Evolutionary conservation across 2,113 vertebrate genomes (phyloP).

Genomic region (Dromiciops gliroides): DNA sequence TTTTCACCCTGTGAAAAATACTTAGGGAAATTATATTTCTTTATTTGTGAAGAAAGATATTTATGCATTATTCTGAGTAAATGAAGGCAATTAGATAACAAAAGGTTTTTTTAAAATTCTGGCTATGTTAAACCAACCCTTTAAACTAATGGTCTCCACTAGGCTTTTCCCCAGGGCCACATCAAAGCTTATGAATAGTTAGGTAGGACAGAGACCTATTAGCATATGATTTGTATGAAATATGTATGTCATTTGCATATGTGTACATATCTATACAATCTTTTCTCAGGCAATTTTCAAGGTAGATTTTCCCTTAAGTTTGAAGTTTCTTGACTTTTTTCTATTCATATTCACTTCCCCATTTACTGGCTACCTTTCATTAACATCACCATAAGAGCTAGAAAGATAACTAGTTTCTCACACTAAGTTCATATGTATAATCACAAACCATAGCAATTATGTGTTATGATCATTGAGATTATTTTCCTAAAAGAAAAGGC

Average conservation of each 20-base stretch:
- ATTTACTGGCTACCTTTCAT: neutral
- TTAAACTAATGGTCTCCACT: conserved; percentile 34
- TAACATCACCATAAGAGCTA: neutral
- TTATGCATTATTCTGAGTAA: conserved; percentile 22
- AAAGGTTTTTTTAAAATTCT: conserved; percentile 45
- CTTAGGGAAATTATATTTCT: conserved; percentile 27
- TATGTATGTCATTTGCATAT: conserved; percentile 54
- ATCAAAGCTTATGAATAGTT: conserved; percentile 16
- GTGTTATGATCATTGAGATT: neutral
- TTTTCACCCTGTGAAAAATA: conserved; percentile 21
- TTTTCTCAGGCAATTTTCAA: conserved; percentile 39
- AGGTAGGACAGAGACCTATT: conserved; percentile 7
- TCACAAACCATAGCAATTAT: neutral
- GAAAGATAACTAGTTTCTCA: neutral
- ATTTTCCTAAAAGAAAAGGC: neutral
- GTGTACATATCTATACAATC: conserved; percentile 3
- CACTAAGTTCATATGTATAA: neutral
- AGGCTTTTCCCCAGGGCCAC: conserved; percentile 45
- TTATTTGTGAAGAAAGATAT: conserved; percentile 16
- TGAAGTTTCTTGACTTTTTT: conserved; percentile 3
- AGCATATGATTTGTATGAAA: conserved; percentile 59
- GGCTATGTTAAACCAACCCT: conserved; percentile 53
- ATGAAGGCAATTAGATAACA: conserved; percentile 64
- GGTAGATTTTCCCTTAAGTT: conserved; percentile 11
- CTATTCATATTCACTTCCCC: neutral